These are phyloP conservation scores for Nephrotoma appendiculata DNA, from an alignment of 2,888 invertebrate genomes.

Conservation along the genomic window DNA sequence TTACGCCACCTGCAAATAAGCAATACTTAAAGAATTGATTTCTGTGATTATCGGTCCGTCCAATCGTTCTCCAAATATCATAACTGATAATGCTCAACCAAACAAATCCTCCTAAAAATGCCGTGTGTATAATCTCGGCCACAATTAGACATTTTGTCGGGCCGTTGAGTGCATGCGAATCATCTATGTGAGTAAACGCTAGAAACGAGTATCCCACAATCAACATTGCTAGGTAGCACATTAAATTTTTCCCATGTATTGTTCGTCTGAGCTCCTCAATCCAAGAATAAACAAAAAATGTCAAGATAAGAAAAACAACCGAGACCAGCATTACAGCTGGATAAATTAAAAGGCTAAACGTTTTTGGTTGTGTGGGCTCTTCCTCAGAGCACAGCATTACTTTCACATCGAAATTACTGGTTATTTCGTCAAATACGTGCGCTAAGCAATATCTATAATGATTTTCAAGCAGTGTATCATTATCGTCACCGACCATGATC, in stretches of 20 bases:
- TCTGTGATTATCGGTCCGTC: not conserved
- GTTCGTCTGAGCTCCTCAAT: constrained; percentile 46
- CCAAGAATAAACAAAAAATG: constrained; percentile 55
- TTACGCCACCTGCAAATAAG: not conserved
- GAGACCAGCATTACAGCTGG: constrained; percentile 51
- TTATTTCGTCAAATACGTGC: not conserved
- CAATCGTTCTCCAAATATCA: constrained; percentile 55
- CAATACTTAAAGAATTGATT: not conserved
- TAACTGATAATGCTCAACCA: constrained; percentile 81
- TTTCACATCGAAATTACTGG: not conserved
- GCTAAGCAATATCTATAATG: not conserved
- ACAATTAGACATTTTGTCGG: constrained; percentile 13
- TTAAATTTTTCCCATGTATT: constrained; percentile 1
- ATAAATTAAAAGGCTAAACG: constrained; percentile 11
- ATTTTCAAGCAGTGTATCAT: not conserved
- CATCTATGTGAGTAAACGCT: not conserved
- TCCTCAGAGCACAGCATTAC: not conserved
- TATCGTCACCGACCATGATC: not conserved
- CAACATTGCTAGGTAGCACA: not conserved
- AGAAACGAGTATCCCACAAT: not conserved
- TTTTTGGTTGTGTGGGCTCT: not conserved
- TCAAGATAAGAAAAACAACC: constrained; percentile 54
- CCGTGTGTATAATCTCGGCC: constrained; percentile 16
- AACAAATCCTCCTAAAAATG: constrained; percentile 69
- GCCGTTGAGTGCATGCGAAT: not conserved